Evolutionary conservation across 2,797 vertebrate genomes (phyloP), one percentile per base, ranked within the genome.

Genomic region (Etheostoma nigrum): DNA sequence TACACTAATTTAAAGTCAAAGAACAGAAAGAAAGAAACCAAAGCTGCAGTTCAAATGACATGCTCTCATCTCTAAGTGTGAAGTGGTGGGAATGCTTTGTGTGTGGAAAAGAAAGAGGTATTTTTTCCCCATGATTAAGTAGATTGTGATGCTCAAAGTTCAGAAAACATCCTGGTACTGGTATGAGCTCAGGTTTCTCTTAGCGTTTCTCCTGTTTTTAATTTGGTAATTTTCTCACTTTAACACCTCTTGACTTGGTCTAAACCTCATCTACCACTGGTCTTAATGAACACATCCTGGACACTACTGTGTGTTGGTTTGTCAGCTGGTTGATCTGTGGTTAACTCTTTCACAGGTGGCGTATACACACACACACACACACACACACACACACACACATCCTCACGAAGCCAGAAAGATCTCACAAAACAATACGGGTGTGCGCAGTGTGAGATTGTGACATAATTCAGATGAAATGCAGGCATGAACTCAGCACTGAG

Each of bases 21-120:
- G 53, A 78, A 72, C 73, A 82, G 82, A 60, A 59, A 44, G 27
- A 86, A 82, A 77, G 72, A 83, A 88, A 69, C 53, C 44, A 64
- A 86, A 76, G 76, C 64, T 57, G 0, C 23, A 70, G 47, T 21
- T 74, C 40, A 67, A 16, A 54, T 68, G 45, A 23, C 58, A 52
- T 42, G 14, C 33, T 76, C 10, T 44, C 36, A 63, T 64, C 15
- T 70, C 11, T 18, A 48, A 53, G 23, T 60, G 48, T 59, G 19
- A 71, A n/a, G 40, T 33, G 7, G 33, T 72, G 54, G 33, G 51
- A 79, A 74, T 63, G 27, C 8, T 67, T 70, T 73, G 42, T 21
- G 25, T 53, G 3, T 61, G 27, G 44, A 59, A 67, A 58, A 42
- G 25, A 52, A 4, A 18, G 25, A 55, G 16, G 5, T 7, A 6